Conservation (phyloP, 2,888 invertebrate genomes). For the Hyalella azteca region DNA sequence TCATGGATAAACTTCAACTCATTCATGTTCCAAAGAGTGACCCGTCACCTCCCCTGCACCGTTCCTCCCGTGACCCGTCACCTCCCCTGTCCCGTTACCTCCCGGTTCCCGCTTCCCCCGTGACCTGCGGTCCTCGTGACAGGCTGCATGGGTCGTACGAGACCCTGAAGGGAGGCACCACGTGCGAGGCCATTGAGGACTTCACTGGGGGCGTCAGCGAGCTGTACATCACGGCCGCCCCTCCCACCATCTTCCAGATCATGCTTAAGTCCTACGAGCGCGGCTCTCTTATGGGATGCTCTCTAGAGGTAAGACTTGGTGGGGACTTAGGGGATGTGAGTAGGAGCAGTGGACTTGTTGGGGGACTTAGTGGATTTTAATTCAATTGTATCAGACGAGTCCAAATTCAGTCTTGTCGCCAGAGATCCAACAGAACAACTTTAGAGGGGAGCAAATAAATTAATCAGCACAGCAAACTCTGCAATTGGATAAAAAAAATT, state of each 20-base stretch:
- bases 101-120: background rate
- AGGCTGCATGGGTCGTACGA: slow-evolving; percentile 97
- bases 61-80: background rate
- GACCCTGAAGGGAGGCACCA: slow-evolving; percentile 94
- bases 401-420: no score
- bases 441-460: no score
- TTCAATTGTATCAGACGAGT: no score
- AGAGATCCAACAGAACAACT: no score
- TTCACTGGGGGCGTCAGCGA: slow-evolving; percentile 91
- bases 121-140: slow-evolving; percentile 58
- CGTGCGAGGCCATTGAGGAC: slow-evolving; percentile 98
- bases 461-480: no score
- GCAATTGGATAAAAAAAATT: no score
- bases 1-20: no score
- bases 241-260: slow-evolving; percentile 85
- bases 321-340: no score
- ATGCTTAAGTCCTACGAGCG: slow-evolving; percentile 71
- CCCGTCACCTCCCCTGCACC: background rate
- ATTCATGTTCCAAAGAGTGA: no score
- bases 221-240: slow-evolving; percentile 65
- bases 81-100: background rate
- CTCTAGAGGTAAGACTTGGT: slow-evolving; percentile 74
- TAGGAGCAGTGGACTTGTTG: no score
- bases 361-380: no score
- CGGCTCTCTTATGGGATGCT: slow-evolving; percentile 89